Base-by-base conservation (phyloP, 2,888 invertebrate genomes). In the Nudaria mundana region DNA sequence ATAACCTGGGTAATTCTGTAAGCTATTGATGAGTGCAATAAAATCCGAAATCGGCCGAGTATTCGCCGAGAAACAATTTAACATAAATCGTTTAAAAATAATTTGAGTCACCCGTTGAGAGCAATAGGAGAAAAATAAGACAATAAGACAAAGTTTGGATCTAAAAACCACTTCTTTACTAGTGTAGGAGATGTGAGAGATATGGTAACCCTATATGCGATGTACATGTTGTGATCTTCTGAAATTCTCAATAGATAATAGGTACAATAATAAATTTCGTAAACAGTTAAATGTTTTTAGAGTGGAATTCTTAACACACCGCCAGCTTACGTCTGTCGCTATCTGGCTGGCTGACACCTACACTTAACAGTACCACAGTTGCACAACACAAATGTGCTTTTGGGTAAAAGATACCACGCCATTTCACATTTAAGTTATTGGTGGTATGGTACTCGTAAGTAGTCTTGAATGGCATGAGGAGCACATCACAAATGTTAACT, bases 351-450 rank as follows among this genome's bases (percentile, higher is more conserved):
- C 37, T 44, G 63, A 71, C 77, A 71, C 74, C 42, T 44, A 46
- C 53, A 65, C 63, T 68, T 70, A 75, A 60, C 47, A 54, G 40
- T 63, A 63, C 54, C 53, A 63, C 70, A 76, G 78, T 81, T 82
- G 69, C 78, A 71, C 78, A 83, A 84, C 61, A 52, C 60, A 66
- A 65, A 69, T 70, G 56, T 61, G 70, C 65, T 74, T 76, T 76
- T 65, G 56, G 56, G 68, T 75, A 5, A 73, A 77, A 76, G 65
- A 60, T 59, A 57, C 61, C 63, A 52, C 76, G 78, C 74, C 75
- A 49, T 55, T n/a, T n/a, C n/a, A 34, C 37, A 47, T 48, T 59
- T 72, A 67, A 73, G 55, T 77, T 78, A 71, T 73, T 54, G 57
- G 57, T 48, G 51, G n/a, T n/a, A n/a, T n/a, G n/a, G n/a, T n/a